Evolutionary conservation across 2,888 invertebrate species (phyloP).

Genomic region (Latrodectus elegans): DNA sequence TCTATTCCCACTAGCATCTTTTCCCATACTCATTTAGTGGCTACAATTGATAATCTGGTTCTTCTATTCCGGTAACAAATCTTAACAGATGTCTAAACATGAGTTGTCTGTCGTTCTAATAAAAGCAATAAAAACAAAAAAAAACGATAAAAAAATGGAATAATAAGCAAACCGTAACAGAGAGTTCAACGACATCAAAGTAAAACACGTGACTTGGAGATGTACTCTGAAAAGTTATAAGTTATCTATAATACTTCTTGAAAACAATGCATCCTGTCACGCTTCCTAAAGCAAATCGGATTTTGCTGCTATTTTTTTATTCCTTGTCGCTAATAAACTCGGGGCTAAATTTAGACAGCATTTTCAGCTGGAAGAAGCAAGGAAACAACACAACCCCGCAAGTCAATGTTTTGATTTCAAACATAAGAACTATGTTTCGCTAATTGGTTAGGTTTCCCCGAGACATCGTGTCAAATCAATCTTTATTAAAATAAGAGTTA

Average conservation of each 20-base stretch:
- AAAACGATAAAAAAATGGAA: constrained; percentile 28
- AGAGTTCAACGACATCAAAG: constrained; percentile 58
- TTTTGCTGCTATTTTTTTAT: constrained; percentile 15
- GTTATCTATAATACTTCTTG: constrained; percentile 45
- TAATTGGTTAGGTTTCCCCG: background rate
- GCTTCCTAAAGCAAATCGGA: constrained; percentile 28
- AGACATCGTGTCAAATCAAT: background rate
- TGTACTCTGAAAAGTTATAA: constrained; percentile 47
- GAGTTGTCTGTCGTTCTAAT: background rate
- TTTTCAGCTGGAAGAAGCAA: background rate
- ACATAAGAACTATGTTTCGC: background rate
- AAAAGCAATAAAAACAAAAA: background rate
- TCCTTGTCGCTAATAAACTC: background rate
- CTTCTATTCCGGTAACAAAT: constrained; percentile 2
- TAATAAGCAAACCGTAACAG: constrained; percentile 48
- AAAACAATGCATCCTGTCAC: constrained; percentile 63
- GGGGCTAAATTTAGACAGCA: background rate
- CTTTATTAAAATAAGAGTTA: background rate
- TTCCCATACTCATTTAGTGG: too few relatives aligned
- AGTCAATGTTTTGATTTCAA: background rate
- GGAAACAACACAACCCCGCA: background rate
- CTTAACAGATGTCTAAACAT: constrained; percentile 1
- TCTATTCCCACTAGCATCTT: too few relatives aligned
- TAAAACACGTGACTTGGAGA: constrained; percentile 19
- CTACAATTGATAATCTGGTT: background rate